Evolutionary conservation across 2,797 vertebrate species (phyloP).

Genomic region (Sebastes trivittatus): DNA sequence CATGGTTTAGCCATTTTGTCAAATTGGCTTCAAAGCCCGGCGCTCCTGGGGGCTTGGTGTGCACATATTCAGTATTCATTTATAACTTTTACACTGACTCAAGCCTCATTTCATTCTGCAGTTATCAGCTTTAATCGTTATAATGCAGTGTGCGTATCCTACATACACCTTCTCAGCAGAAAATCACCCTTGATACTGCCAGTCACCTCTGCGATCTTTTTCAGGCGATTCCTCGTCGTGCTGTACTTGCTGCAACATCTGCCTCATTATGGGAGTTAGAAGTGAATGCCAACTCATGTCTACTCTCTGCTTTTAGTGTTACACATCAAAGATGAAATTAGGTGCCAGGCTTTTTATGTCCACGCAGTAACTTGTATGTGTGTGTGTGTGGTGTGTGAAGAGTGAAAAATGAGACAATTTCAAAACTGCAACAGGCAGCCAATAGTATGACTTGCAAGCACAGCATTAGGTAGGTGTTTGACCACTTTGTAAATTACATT

Average conservation of each 20-base stretch:
- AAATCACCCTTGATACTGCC: background rate
- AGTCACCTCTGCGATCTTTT: conserved; percentile 6
- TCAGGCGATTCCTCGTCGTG: background rate
- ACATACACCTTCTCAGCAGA: background rate
- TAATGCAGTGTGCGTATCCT: background rate
- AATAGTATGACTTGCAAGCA: background rate
- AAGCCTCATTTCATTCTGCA: background rate
- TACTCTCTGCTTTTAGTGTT: conserved; percentile 1
- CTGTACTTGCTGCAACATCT: conserved; percentile 1
- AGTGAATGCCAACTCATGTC: conserved; percentile 18
- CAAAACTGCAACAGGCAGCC: background rate
- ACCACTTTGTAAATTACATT: background rate
- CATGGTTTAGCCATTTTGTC: no score
- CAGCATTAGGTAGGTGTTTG: background rate
- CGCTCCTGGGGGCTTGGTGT: background rate
- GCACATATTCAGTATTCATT: background rate
- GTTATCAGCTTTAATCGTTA: conserved; percentile 8
- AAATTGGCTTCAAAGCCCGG: no score
- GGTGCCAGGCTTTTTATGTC: background rate
- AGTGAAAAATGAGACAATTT: conserved; percentile 17
- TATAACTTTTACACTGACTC: background rate
- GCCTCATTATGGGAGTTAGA: conserved; percentile 12
- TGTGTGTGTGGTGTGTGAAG: background rate
- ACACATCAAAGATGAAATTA: conserved; percentile 20
- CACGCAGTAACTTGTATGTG: background rate